Conservation (phyloP, 2,797 vertebrate species). For the Austrolebias charrua region DNA sequence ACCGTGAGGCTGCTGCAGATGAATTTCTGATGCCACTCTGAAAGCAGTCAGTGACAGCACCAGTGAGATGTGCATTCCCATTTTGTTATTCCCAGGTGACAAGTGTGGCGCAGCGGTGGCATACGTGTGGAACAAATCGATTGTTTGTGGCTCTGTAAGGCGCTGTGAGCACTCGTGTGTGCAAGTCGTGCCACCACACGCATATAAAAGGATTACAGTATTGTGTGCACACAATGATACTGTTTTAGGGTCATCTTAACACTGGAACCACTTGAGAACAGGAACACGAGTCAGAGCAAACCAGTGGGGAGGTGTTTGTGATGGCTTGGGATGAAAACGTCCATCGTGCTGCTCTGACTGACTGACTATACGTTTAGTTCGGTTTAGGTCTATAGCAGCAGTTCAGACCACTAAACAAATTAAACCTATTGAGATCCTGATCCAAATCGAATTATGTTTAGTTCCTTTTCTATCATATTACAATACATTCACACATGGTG, state of each 20-base stretch:
- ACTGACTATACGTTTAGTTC: neutral
- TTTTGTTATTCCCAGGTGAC: slow-evolving; percentile 20
- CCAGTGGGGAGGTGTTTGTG: slow-evolving; percentile 13
- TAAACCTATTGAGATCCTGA: too few species aligned
- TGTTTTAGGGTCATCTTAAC: slow-evolving; percentile 14
- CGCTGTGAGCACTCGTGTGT: slow-evolving; percentile 3
- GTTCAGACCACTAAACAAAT: too few species aligned
- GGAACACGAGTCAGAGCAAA: slow-evolving; percentile 22
- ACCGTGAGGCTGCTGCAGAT: neutral
- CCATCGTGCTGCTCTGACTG: slow-evolving; percentile 27
- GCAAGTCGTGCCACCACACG: neutral
- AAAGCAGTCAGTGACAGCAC: slow-evolving; percentile 4
- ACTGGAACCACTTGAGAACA: slow-evolving; percentile 14
- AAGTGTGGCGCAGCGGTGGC: slow-evolving; percentile 3
- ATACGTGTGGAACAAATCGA: slow-evolving; percentile 7
- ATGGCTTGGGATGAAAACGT: slow-evolving; percentile 20
- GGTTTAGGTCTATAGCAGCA: too few species aligned
- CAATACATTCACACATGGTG: too few species aligned
- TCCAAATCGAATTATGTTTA: too few species aligned
- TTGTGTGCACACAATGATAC: neutral
- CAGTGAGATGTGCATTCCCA: neutral
- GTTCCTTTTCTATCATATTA: too few species aligned
- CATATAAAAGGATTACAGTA: slow-evolving; percentile 27
- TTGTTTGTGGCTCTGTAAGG: slow-evolving; percentile 14
- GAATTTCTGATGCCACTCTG: neutral